These are phyloP conservation scores for Fukomys damarensis DNA, from an alignment of 2,113 vertebrate genomes.

Conservation along the genomic window DNA sequence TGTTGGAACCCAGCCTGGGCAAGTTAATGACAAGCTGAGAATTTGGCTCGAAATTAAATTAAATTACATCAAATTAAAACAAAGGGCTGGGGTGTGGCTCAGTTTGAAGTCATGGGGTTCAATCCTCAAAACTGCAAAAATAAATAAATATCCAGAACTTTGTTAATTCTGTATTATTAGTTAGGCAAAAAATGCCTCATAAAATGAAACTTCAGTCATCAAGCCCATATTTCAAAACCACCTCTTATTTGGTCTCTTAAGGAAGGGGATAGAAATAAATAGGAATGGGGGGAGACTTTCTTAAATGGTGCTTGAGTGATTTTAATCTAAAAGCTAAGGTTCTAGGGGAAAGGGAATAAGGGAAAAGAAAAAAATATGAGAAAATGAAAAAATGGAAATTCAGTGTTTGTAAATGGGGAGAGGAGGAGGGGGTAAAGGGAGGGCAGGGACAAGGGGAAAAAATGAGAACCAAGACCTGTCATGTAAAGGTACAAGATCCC, in stretches of 20 bases:
- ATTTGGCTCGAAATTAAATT: not conserved
- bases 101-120: not conserved
- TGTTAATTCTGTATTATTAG: not conserved
- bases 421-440: no score
- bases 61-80: no score
- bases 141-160: not conserved
- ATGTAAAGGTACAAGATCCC: no score
- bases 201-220: slow-evolving; percentile 18
- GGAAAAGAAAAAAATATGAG: no score
- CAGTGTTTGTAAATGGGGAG: no score
- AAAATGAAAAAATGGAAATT: no score
- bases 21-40: not conserved
- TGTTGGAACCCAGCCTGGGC: not conserved
- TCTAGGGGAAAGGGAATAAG: no score
- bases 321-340: not conserved
- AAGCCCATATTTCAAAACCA: not conserved
- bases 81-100: not conserved
- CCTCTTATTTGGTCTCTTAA: not conserved
- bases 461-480: no score
- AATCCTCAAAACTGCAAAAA: not conserved
- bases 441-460: no score
- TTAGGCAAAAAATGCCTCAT: not conserved
- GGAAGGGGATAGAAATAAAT: not conserved
- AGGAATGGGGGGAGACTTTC: not conserved
- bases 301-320: not conserved